Evolutionary conservation across 1,140 invertebrate genomes (phyloP).

Genomic region (Pseudoatta argentina): DNA sequence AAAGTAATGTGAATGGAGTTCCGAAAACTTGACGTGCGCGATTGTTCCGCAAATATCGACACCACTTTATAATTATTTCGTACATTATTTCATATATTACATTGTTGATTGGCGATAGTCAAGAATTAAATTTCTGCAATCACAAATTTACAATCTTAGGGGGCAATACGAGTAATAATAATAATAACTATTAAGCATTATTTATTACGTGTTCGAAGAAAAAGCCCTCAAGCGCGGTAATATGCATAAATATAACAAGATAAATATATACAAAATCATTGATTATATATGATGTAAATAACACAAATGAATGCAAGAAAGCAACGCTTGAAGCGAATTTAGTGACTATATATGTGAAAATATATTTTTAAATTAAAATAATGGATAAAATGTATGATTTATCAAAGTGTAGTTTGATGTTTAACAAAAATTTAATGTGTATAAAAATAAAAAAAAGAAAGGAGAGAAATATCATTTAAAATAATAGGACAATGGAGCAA

Average conservation of each 20-base stretch:
- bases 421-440: background rate
- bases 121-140: constrained; percentile 30
- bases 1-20: background rate
- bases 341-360: background rate
- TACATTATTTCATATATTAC: background rate
- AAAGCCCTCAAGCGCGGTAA: background rate
- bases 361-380: constrained; percentile 6
- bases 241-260: background rate
- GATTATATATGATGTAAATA: background rate
- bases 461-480: background rate
- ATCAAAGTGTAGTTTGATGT: background rate
- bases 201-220: background rate
- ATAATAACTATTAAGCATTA: constrained; percentile 10
- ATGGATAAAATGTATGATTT: background rate
- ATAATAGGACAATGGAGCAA: too few relatives aligned
- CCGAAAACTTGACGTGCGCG: background rate
- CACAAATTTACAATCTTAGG: constrained; percentile 4
- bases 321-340: background rate
- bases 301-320: background rate
- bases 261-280: background rate
- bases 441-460: background rate
- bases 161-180: constrained; percentile 12
- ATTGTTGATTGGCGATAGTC: constrained; percentile 17
- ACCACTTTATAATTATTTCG: constrained; percentile 11
- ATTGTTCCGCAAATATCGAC: background rate